A percentile compares a stretch with the other conserved stretches of the same genome.
Evolutionary conservation across 2,888 invertebrate genomes (phyloP).

Genomic region (Cheilosia scutellata): DNA sequence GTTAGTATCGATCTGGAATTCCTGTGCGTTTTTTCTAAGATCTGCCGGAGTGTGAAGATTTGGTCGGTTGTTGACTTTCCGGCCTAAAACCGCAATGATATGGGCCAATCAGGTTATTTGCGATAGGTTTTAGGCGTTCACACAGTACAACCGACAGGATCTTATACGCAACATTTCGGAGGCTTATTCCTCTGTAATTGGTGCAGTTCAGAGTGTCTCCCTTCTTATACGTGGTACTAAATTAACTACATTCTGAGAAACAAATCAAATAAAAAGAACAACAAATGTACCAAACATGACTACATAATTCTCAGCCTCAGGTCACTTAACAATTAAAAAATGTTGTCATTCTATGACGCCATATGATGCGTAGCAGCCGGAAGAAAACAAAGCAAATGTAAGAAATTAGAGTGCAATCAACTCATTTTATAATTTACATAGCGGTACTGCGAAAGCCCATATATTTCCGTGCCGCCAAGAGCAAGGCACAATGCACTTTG

Average conservation of each 20-base stretch:
- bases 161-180: too few relatives aligned
- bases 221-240: too few relatives aligned
- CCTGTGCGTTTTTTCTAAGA: too few relatives aligned
- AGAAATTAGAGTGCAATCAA: slow-evolving; percentile 45
- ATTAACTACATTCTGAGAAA: slow-evolving; percentile 10
- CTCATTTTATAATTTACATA: slow-evolving; percentile 51
- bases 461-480: slow-evolving; percentile 17
- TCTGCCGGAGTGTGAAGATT: too few relatives aligned
- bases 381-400: slow-evolving; percentile 34
- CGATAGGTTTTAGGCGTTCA: too few relatives aligned
- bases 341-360: not conserved
- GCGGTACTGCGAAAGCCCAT: slow-evolving; percentile 50
- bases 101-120: too few relatives aligned
- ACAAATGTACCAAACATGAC: not conserved
- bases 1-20: too few relatives aligned
- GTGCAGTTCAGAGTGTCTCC: too few relatives aligned
- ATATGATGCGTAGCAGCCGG: not conserved
- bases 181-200: too few relatives aligned
- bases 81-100: too few relatives aligned
- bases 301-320: slow-evolving; percentile 4
- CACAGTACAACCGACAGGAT: too few relatives aligned
- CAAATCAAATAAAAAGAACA: not conserved
- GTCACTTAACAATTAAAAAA: slow-evolving; percentile 4
- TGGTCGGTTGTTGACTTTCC: too few relatives aligned
- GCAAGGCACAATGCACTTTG: slow-evolving; percentile 45